phyloP scores from a whole-genome alignment of 2,113 vertebrate genomes.

The Pachycephala philippinensis region DNA sequence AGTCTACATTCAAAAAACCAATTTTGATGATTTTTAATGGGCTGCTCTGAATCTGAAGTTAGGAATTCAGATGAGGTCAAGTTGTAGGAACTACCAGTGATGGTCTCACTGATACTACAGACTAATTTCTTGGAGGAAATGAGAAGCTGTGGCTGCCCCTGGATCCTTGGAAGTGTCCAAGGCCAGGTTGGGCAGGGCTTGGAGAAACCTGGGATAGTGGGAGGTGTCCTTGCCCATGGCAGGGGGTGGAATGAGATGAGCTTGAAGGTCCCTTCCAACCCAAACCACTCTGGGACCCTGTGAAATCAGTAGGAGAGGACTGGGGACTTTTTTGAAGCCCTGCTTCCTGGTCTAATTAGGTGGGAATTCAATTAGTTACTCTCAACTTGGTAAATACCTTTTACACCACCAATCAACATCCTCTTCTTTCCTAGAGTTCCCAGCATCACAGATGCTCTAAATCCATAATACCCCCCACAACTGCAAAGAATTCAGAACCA shows the following conservation, averaged over 20 bases:
- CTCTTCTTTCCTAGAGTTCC: neutral
- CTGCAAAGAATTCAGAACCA: neutral
- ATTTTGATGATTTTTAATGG: neutral
- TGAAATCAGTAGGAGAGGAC: neutral
- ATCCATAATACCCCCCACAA: neutral
- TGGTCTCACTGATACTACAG: neutral
- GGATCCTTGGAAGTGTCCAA: neutral
- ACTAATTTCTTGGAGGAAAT: neutral
- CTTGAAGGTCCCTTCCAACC: neutral
- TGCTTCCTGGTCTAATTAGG: neutral
- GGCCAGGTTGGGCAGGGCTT: rapidly evolving
- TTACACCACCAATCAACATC: neutral
- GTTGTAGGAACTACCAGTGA: neutral
- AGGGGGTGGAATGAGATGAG: neutral
- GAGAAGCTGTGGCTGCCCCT: rapidly evolving
- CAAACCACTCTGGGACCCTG: neutral
- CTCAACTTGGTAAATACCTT: neutral
- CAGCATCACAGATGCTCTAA: neutral
- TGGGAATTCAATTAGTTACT: neutral
- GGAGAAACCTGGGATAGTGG: rapidly evolving
- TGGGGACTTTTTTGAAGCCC: neutral
- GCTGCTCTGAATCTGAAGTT: neutral
- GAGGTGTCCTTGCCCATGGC: neutral
- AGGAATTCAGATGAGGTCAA: neutral
- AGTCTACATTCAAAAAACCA: rapidly evolving